Evolutionary conservation across 2,888 invertebrate genomes (phyloP).

Genomic region (Sarcophaga rosellei): DNA sequence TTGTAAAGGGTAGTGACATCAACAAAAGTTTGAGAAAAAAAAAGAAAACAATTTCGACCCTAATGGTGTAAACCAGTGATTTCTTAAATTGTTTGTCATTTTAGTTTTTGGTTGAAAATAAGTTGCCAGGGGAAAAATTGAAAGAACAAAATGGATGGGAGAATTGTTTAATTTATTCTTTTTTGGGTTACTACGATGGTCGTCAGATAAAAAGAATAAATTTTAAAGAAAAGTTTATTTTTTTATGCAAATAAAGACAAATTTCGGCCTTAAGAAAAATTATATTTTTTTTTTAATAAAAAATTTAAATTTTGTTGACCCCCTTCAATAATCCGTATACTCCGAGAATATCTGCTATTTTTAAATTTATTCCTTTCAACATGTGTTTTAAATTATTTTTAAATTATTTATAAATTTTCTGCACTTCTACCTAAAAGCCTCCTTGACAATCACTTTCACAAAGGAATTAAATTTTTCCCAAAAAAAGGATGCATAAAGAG

Average conservation of each 20-base stretch:
- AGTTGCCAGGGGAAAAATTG: neutral
- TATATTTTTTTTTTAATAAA: neutral
- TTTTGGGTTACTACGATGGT: neutral
- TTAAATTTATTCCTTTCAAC: neutral
- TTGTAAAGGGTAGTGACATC: neutral
- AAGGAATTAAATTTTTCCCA: neutral
- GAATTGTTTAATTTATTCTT: neutral
- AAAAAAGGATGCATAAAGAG: neutral
- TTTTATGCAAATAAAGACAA: conserved; percentile 7
- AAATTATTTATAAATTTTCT: conserved; percentile 23
- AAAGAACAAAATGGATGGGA: neutral
- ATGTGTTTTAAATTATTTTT: neutral
- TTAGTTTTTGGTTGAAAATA: neutral
- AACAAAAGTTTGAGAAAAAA: neutral
- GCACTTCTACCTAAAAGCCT: neutral
- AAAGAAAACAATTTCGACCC: neutral
- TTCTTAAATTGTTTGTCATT: conserved; percentile 4
- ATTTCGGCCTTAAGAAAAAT: neutral
- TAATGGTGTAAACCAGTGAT: conserved; percentile 11
- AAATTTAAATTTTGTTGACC: neutral
- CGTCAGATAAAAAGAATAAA: neutral
- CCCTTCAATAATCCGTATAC: neutral
- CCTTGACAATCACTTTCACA: neutral
- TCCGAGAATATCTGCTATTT: neutral
- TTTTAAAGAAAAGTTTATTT: neutral